Percentiles rank a stretch among this genome's conserved stretches.
Evolutionary conservation across 2,888 invertebrate species (phyloP).

Genomic region (Agrotis puta): DNA sequence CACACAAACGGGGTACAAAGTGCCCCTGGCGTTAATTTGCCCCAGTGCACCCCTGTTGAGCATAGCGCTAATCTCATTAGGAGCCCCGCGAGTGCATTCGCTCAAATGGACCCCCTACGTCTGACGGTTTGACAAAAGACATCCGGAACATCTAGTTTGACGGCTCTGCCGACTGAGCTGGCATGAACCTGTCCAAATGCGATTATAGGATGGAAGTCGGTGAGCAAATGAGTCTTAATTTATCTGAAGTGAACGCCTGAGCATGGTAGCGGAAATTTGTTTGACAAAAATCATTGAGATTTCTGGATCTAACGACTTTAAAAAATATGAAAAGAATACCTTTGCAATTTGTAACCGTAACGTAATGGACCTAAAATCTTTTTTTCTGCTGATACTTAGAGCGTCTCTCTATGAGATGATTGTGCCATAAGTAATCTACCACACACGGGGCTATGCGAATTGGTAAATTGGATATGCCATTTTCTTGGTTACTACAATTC

Average conservation of each 20-base stretch:
- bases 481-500: too few relatives aligned
- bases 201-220: constrained; percentile 54
- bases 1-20: constrained; percentile 33
- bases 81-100: constrained; percentile 72
- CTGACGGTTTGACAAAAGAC: constrained; percentile 75
- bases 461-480: too few relatives aligned
- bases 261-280: constrained; percentile 17
- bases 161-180: constrained; percentile 35
- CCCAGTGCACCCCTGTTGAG: constrained; percentile 72
- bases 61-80: constrained; percentile 78
- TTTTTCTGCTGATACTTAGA: too few relatives aligned
- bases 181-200: constrained; percentile 58
- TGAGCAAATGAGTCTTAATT: constrained; percentile 49
- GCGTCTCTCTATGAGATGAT: too few relatives aligned
- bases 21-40: constrained; percentile 71
- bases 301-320: constrained; percentile 8
- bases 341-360: background rate
- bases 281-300: constrained; percentile 27
- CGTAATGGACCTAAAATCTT: too few relatives aligned
- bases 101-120: constrained; percentile 74
- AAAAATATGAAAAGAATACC: background rate
- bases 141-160: constrained; percentile 61
- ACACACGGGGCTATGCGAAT: too few relatives aligned
- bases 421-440: too few relatives aligned
- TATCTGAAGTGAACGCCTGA: constrained; percentile 34